Percentiles rank a stretch among this genome's conserved stretches.
These are phyloP conservation scores for Taphrorychus bicolor DNA, from an alignment of 2,888 invertebrate genomes.

Conservation along the genomic window DNA sequence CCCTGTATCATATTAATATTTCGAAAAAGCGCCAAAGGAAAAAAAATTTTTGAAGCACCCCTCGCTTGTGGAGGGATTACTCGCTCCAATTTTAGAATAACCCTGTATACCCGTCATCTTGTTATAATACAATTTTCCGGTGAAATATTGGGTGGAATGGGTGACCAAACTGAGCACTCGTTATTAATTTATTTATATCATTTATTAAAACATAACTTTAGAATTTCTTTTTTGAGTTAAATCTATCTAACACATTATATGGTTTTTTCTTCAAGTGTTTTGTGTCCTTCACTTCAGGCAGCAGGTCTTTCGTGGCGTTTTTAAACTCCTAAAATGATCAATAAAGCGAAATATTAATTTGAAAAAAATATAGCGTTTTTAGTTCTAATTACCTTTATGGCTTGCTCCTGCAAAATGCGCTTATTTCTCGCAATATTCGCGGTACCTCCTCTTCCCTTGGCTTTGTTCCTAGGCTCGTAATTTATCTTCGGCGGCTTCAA, in stretches of 20 bases:
- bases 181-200: no score
- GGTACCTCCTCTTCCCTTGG: constrained; percentile 76
- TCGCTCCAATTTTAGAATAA: no score
- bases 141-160: no score
- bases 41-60: no score
- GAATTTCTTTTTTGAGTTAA: constrained; percentile 64
- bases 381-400: constrained; percentile 70
- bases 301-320: constrained; percentile 60
- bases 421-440: constrained; percentile 79
- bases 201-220: background rate
- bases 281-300: constrained; percentile 55
- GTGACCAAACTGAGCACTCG: no score
- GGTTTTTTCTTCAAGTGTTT: constrained; percentile 49
- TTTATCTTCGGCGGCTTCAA: constrained; percentile 81
- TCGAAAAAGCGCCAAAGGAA: no score
- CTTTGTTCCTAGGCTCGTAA: constrained; percentile 76
- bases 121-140: no score
- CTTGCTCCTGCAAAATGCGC: constrained; percentile 75
- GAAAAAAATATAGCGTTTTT: no score
- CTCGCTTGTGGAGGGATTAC: no score
- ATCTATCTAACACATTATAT: constrained; percentile 71
- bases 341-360: constrained; percentile 12
- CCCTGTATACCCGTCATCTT: no score
- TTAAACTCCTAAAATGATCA: constrained; percentile 62
- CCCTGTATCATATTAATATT: no score